Evolutionary conservation across 2,888 invertebrate species (phyloP), one percentile per base, ranked within the genome.

Genomic region (Pyrrhia umbra): DNA sequence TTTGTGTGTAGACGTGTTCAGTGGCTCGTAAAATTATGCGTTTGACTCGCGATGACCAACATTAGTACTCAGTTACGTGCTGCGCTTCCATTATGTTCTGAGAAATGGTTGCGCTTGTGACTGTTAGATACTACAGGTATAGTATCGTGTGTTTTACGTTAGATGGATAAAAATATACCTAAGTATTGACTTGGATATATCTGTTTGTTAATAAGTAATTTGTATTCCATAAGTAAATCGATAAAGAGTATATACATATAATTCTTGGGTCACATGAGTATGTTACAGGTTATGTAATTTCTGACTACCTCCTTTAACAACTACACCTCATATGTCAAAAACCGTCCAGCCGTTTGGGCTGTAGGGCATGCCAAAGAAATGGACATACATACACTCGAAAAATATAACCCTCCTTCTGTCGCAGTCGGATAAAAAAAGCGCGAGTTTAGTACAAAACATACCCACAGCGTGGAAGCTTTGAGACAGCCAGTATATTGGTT

Each of bases 21-120:
- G 80, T 89, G 82, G 68, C 76, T 82, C 85, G 86, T 88, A 77
- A 89, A 89, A 88, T 88, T 83, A 88, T 86, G 82, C 77, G 79
- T 88, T 88, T 82, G 85, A 81, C 76, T 87, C 80, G 77, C 81
- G 67, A 62, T 67, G 77, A 78, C 77, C 70, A 68, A 74, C 78
- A 77, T 79, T 83, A 78, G 60, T n/a, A 51, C 68, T 76, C 72
- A 73, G 77, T 79, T 84, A 83, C 84, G 81, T 83, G 82, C 75
- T 77, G 76, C 74, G 69, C 73, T 73, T 79, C 62, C 63, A 83
- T 85, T 84, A 83, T 80, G 65, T 85, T 85, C 82, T 79, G 60
- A 84, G 86, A 86, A 87, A 77, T 79, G 71, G 72, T 74, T 71
- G 75, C 68, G 68, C 59, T 72, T 46, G 45, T 54, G 64, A 66